Evolutionary conservation across 2,797 vertebrate genomes (phyloP).

Genomic region (Leptatherina wallacei): DNA sequence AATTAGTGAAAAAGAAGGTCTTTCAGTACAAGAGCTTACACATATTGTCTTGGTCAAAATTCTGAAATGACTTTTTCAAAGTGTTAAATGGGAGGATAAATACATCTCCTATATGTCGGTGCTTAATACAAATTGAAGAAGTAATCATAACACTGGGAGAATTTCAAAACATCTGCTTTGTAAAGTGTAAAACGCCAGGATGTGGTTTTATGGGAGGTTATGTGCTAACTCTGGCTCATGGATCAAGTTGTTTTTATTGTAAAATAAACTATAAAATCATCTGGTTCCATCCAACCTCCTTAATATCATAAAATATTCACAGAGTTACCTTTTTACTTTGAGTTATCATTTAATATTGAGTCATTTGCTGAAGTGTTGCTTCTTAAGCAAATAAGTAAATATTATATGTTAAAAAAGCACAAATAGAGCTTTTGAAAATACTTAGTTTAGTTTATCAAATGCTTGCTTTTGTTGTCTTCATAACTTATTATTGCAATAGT

Average conservation of each 20-base stretch:
- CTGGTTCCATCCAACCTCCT: background rate
- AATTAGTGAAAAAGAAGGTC: no score
- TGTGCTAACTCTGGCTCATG: background rate
- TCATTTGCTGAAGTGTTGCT: no score
- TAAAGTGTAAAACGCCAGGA: no score
- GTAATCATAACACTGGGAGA: background rate
- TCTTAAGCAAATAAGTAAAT: no score
- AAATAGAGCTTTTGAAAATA: no score
- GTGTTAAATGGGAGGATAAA: no score
- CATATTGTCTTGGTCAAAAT: no score
- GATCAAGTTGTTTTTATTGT: background rate
- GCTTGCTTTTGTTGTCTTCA: background rate
- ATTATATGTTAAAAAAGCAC: no score
- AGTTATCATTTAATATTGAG: background rate
- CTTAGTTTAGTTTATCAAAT: background rate
- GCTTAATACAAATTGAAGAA: background rate
- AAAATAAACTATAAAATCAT: background rate
- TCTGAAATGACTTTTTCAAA: no score
- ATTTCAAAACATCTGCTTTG: background rate
- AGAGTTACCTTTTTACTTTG: background rate
- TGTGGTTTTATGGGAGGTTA: background rate
- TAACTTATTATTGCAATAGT: background rate
- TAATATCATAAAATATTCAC: background rate
- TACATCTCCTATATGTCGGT: background rate
- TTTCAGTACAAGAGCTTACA: no score